Percentiles rank a stretch among this genome's conserved stretches.
Evolutionary conservation across 2,888 invertebrate species (phyloP).

Genomic region (Pristionchus entomophagus): DNA sequence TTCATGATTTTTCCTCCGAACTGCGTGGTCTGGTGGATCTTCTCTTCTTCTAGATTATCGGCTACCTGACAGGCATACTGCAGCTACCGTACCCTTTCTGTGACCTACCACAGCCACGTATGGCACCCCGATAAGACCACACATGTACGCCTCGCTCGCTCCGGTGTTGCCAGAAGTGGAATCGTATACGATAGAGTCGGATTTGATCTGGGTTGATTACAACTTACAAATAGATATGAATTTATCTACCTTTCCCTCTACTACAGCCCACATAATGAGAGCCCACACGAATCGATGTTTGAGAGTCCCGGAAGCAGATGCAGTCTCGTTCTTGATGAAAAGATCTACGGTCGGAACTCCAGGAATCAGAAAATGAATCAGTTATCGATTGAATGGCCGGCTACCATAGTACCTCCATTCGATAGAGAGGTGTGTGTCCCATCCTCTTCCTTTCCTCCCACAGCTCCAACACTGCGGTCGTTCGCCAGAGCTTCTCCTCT

Average conservation of each 20-base stretch:
- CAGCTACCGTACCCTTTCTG: background rate
- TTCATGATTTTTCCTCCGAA: constrained; percentile 65
- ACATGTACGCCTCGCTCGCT: constrained; percentile 70
- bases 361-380: constrained; percentile 45
- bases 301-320: constrained; percentile 62
- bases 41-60: constrained; percentile 65
- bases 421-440: constrained; percentile 66
- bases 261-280: constrained; percentile 67
- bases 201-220: constrained; percentile 49
- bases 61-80: constrained; percentile 54
- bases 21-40: constrained; percentile 64
- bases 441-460: constrained; percentile 65
- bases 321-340: constrained; percentile 68
- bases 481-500: constrained; percentile 61
- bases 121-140: constrained; percentile 60
- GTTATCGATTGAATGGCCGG: background rate
- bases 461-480: constrained; percentile 59
- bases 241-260: constrained; percentile 60
- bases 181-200: constrained; percentile 67
- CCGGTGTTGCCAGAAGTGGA: constrained; percentile 72
- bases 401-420: constrained; percentile 48
- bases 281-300: constrained; percentile 72
- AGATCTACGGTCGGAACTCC: constrained; percentile 61
- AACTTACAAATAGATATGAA: background rate
- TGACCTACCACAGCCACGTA: constrained; percentile 65